Evolutionary conservation across 2,797 vertebrate genomes (phyloP), one percentile per base, ranked within the genome.

Genomic region (Siniperca undulata): DNA sequence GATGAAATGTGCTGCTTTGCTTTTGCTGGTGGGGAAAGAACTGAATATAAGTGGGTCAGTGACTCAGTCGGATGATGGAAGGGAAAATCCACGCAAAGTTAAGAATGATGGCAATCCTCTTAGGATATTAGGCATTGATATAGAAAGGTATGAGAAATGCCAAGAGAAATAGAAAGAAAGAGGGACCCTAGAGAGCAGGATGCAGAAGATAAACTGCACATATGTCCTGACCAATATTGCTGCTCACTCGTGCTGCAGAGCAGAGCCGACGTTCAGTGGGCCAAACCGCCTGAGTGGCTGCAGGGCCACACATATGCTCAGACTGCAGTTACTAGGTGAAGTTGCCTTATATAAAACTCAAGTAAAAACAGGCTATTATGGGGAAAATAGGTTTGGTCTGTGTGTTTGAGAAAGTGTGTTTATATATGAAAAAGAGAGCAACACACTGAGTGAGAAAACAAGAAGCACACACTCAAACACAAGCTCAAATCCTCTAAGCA

Each of bases 1-100:
- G 88, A 91, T 88, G 76, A 90, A 92, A 78, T 46, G 34, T 85
- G 86, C 70, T 19, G 40, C 81, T 81, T 81, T 68, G 70, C 48
- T 86, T 80, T 81, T 77, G 67, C 86, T 84, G 52, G 11, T 20
- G 20, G 60, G 59, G 46, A 3, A 78, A 56, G 77, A 83, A 66
- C 56, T 62, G 69, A 66, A 30, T 30, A 56, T 9, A 83, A 91
- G 82, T 92, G 73, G 86, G 88, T 91, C 89, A 91, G 81, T 89
- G 90, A 91, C 85, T 92, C 77, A 89, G 80, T 56, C 13, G 3
- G 42, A 73, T 73, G 70, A 77, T 2, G 7, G 19, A 52, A 55
- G 46, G 46, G 62, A 66, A 74, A 86, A 79, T 66, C 56, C 69
- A 34, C 8, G 16, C 64, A 53, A 71, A 80, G 34, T 79, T 16